Base-by-base conservation (phyloP, 1,140 invertebrate species). In the Orius insidiosus region DNA sequence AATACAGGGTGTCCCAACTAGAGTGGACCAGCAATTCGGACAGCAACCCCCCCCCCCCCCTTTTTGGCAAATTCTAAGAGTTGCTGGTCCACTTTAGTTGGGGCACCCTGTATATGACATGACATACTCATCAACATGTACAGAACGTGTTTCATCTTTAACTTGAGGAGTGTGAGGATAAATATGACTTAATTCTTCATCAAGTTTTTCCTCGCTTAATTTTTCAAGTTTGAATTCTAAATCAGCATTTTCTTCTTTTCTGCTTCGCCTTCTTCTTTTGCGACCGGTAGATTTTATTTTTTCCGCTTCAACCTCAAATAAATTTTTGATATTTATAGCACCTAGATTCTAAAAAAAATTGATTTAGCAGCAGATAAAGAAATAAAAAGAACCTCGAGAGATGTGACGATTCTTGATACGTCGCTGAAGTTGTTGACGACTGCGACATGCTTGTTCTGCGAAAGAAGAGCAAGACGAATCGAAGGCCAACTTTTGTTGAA, bases 361-460 rank as follows among this genome's bases (percentile, higher is more conserved):
- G 19, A n/a, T 14, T 50, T n/a, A n/a, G n/a, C n/a, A n/a, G n/a
- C n/a, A n/a, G n/a, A n/a, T n/a, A 11, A 16, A 19, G 34, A 13
- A 40, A 24, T 18, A 47, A 24, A 15, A n/a, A 1, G 39, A 37
- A 72, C 80, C 75, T 66, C 66, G 61, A 85, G 62, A 45, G 69
- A 64, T 38, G 66, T 59, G 47, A 69, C 62, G 33, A 68, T 75
- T 58, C 67, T 68, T 47, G 75, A 74, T 8, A 63, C 55, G 57
- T 87, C 75, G 15, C 75, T 74, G 57, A 78, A 93, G 59, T 85
- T 87, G 62, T 96, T 97, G 1, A 95, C 65, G 47, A 96, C 64
- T 42, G 90, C 90, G 48, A 85, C 70, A 60, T 93, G 90, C 63
- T 96, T 97, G 44, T 78, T 76, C 39, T 76, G 68, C 2, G 74